Evolutionary conservation across 2,113 vertebrate genomes (phyloP).

Genomic region (Carassius carassius): DNA sequence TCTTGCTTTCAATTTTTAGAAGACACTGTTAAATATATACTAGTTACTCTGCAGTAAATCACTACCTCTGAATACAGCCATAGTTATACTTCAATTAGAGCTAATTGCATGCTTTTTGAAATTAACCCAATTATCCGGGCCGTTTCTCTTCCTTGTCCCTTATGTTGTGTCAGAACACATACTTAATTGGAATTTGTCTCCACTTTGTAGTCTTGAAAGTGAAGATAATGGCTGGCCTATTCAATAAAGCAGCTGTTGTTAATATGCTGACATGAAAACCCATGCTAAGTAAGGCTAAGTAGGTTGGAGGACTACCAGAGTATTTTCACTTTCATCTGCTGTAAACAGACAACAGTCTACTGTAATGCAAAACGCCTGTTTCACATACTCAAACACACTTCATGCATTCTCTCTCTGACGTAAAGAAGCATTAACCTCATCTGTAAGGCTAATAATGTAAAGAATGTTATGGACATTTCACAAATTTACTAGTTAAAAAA

Average conservation of each 20-base stretch:
- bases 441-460: not conserved
- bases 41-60: not conserved
- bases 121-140: slow-evolving; percentile 27
- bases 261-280: not conserved
- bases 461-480: not conserved
- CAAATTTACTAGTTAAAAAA: not conserved
- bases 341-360: not conserved
- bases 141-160: not conserved
- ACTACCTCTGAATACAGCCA: not conserved
- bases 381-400: not conserved
- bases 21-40: not conserved
- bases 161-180: not conserved
- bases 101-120: slow-evolving; percentile 4
- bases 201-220: slow-evolving; percentile 13
- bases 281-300: not conserved
- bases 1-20: not conserved
- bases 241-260: slow-evolving; percentile 17
- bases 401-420: not conserved
- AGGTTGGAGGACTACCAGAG: not conserved
- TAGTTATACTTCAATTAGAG: slow-evolving; percentile 8
- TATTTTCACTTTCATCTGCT: not conserved
- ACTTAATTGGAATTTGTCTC: slow-evolving; percentile 1
- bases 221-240: not conserved
- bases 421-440: not conserved
- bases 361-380: not conserved